Evolutionary conservation across 2,797 vertebrate species (phyloP).

Genomic region (Artibeus jamaicensis): DNA sequence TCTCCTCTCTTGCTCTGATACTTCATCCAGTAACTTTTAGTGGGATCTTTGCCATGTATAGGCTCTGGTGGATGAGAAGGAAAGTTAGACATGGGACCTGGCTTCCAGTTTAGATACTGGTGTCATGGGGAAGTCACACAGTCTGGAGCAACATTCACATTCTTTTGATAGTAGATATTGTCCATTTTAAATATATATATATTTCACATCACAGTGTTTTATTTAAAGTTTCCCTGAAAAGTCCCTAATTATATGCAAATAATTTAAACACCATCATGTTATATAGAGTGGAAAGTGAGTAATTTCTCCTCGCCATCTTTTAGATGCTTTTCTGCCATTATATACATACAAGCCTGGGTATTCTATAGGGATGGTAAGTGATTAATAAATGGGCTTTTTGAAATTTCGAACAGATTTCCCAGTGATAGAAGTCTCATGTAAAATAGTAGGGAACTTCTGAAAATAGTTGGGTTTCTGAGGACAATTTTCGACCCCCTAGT

Average conservation of each 20-base stretch:
- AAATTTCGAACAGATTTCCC: slow-evolving; percentile 20
- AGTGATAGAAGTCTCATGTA: neutral
- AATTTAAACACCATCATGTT: neutral
- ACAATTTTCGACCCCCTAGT: neutral
- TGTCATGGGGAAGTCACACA: neutral
- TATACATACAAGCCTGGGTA: neutral
- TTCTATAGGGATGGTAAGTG: neutral
- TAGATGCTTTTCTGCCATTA: neutral
- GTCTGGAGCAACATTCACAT: neutral
- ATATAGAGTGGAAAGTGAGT: neutral
- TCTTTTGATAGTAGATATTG: neutral
- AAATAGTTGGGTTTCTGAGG: neutral
- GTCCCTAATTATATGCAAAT: neutral
- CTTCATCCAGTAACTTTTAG: neutral
- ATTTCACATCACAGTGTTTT: neutral
- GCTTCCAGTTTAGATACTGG: neutral
- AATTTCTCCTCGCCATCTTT: neutral
- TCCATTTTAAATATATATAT: neutral
- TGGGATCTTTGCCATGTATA: neutral
- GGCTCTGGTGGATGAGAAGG: neutral
- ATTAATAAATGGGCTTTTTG: neutral
- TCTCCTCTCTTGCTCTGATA: neutral
- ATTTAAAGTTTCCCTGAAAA: neutral
- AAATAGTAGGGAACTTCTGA: neutral
- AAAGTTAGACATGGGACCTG: neutral